These are phyloP conservation scores for Porites rus DNA, from an alignment of 92 coral and sea anemone species.

Conservation along the genomic window DNA sequence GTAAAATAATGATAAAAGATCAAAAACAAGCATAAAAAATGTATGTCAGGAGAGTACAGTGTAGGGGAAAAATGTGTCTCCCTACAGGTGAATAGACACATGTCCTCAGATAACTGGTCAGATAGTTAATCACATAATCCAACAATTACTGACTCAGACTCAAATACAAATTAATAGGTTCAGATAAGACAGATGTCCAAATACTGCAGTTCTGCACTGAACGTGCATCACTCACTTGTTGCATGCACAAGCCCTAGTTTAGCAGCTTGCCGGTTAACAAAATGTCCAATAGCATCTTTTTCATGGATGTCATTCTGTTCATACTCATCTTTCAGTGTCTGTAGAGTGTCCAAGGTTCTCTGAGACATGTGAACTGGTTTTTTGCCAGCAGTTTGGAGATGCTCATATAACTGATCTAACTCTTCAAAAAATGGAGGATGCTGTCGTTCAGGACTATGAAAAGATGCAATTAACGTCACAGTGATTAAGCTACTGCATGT, in stretches of 20 bases:
- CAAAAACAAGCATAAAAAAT: too few species aligned
- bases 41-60: too few species aligned
- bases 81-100: too few species aligned
- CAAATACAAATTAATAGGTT: too few species aligned
- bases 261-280: constrained; percentile 67
- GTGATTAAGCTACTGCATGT: too few species aligned
- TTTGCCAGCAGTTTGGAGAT: constrained; percentile 71
- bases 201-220: too few species aligned
- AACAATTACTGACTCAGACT: too few species aligned
- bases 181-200: too few species aligned
- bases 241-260: constrained; percentile 46
- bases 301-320: constrained; percentile 52
- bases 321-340: constrained; percentile 62
- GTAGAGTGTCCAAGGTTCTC: constrained; percentile 63
- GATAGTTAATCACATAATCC: too few species aligned
- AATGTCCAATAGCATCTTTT: constrained; percentile 67
- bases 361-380: constrained; percentile 81
- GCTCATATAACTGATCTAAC: constrained; percentile 67
- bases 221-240: constrained; percentile 15
- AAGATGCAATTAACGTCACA: background rate
- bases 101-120: too few species aligned
- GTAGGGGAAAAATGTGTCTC: too few species aligned
- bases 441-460: constrained; percentile 35
- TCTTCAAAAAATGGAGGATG: constrained; percentile 71
- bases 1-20: too few species aligned